phyloP scores from a whole-genome alignment of 2,797 vertebrate species.

The Telmatherina bonti region DNA sequence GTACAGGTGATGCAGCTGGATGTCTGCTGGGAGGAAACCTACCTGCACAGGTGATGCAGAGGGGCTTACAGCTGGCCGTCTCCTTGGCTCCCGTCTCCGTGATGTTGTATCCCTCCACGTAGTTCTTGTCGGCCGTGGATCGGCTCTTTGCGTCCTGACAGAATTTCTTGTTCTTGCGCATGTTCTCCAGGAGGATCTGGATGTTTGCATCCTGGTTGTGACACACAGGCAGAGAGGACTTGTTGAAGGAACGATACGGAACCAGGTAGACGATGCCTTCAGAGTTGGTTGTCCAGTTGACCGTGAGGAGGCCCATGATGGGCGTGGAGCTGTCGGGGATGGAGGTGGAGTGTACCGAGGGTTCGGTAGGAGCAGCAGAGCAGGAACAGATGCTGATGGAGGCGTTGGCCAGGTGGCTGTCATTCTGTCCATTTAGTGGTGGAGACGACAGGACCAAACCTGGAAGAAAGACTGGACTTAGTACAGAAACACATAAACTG shows the following conservation, averaged over 20 bases:
- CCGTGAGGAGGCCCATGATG: conserved; percentile 9
- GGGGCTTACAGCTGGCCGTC: accelerated
- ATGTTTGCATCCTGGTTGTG: accelerated
- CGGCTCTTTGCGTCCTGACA: accelerated
- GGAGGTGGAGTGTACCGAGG: accelerated
- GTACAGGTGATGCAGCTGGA: too few species aligned
- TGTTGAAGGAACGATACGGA: accelerated
- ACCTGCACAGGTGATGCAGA: conserved; percentile 50
- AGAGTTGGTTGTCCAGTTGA: not conserved
- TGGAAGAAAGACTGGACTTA: conserved; percentile 15
- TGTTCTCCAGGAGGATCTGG: accelerated
- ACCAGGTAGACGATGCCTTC: conserved; percentile 19
- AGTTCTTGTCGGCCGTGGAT: accelerated
- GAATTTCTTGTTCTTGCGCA: conserved; percentile 47
- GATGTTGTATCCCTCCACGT: accelerated
- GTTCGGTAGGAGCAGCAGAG: accelerated
- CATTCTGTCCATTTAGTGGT: not conserved
- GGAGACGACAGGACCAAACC: not conserved
- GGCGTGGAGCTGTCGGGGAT: accelerated
- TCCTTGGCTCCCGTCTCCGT: accelerated
- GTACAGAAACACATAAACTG: not conserved
- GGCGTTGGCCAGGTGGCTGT: accelerated
- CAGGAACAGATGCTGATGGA: accelerated
- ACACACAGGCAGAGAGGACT: conserved; percentile 27
- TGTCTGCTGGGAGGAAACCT: too few species aligned